Conservation (phyloP, 2,888 invertebrate genomes). For the Sarcophaga rosellei region DNA sequence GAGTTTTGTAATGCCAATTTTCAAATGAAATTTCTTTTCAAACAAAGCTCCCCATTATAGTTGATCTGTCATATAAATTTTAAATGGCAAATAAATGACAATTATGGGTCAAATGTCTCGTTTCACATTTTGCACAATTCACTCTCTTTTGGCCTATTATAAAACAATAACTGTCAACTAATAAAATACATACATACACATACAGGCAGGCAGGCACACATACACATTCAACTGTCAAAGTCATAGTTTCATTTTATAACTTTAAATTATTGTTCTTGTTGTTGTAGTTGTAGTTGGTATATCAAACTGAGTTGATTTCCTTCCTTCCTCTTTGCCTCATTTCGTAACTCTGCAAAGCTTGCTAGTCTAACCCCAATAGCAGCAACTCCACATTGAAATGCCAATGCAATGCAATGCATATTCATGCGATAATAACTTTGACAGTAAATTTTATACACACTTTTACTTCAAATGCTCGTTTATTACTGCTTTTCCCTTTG, state of each 20-base stretch:
- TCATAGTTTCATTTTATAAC: constrained; percentile 35
- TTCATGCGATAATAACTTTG: constrained; percentile 47
- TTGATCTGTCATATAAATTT: too few species aligned
- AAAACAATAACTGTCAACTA: constrained; percentile 53
- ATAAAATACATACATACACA: constrained; percentile 19
- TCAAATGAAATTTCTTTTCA: too few species aligned
- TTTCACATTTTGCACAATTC: constrained; percentile 14
- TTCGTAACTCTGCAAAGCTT: not conserved
- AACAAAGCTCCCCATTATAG: too few species aligned
- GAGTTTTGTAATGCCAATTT: too few species aligned
- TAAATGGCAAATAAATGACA: constrained; percentile 19
- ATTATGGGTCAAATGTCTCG: constrained; percentile 58
- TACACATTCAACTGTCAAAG: constrained; percentile 49
- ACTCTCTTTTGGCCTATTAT: constrained; percentile 31
- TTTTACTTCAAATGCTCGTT: constrained; percentile 47
- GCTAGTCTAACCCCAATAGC: constrained; percentile 6
- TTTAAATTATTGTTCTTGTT: constrained; percentile 3
- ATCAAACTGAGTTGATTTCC: constrained; percentile 20
- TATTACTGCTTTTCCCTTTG: not conserved
- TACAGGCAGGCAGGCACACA: not conserved
- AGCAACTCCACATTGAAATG: constrained; percentile 15
- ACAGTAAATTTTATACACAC: constrained; percentile 46
- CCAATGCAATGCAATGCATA: too few species aligned
- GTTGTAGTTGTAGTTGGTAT: constrained; percentile 1
- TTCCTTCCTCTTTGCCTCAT: not conserved